Base-by-base conservation (phyloP, 2,888 invertebrate species). In the Rhingia campestris region DNA sequence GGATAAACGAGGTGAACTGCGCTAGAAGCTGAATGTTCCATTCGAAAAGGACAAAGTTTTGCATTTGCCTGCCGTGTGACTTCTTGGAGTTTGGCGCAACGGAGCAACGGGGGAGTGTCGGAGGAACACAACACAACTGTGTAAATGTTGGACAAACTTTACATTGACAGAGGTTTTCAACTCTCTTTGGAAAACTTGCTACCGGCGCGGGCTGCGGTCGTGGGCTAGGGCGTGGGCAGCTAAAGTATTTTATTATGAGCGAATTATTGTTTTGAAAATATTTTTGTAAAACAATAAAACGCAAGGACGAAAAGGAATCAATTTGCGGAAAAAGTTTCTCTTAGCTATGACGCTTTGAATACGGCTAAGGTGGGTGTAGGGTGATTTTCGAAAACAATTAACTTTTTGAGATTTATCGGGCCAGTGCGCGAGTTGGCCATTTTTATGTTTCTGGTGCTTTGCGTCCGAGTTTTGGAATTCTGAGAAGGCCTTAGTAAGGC, bases 1-100 rank as follows among this genome's bases (percentile, higher is more conserved):
- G 84, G 84, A 84, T 84, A 80, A 84, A 80, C 80, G 80, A 80
- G 79, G 64, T 84, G 74, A 80, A 79, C 74, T 84, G 67, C 22
- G 22, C 69, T 70, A 63, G 53, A 76, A 54, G 67, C 61, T 33
- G 12, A 33, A 22, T 61, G 41, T 22, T 22, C 53, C 37, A 35
- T 81, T 53, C 59, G 9, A 22, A 45, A 79, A 76, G 84, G 84
- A 84, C 84, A 45, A 84, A 84, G 43, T 84, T 84, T 84, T 14
- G 22, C 45, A 6, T 12, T 45, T 30, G 41, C 30, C 54, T 63
- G 12, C 9, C 22, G 66, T 47, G 22, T 58, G 41, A 53, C 51
- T 66, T 58, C 63, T 67, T 58, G 12, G 56, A 64, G 56, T 63
- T 39, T 45, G 12, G 33, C 12, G n/a, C 5, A n/a, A 4, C 22